Base-by-base conservation (phyloP, 1,140 invertebrate species). In the Mylabris phalerata region DNA sequence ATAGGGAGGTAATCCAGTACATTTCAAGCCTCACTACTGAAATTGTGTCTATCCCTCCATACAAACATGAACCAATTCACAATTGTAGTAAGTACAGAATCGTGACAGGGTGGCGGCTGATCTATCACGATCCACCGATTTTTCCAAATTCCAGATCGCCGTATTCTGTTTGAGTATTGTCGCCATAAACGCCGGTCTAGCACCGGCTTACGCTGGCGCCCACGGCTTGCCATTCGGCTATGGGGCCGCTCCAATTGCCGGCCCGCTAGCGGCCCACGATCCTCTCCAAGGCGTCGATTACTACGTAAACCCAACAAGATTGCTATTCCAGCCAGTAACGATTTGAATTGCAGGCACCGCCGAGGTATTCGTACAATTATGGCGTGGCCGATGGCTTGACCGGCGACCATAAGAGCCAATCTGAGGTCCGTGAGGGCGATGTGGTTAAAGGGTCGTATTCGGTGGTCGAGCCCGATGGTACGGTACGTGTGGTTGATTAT, bases 371-470 rank as follows among this genome's bases (percentile, higher is more conserved):
- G 27, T 81, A 77, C 65, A 75, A 77, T 32, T 81, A 81, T 65
- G 75, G 78, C 42, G 74, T 82, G 39, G 73, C 77, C 58, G 80
- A 82, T 57, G 74, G 75, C 9, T 74, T 77, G 62, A 82, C 75
- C 40, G 78, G 82, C 2, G 79, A 81, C 61, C 72, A 76, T 55
- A 79, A 82, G 69, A 75, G 74, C 55, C 78, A 80, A 64, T 73
- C 79, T 55, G 79, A 80, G 65, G 75, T 74, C 9, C 72, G 79
- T 1, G 71, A 76, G 43, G 83, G 83, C 3, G 82, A 84, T 65
- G 78, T 83, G n/a, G 83, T 84, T 10, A 78, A 83, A 62, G 83
- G 83, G 24, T 78, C 77, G 25, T 84, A 84, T 71, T 82, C 80
- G 1, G 68, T 85, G n/a, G 75, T 82, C 10, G 83, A 85, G 60